Base-by-base conservation (phyloP, 2,888 invertebrate species). In the Sesamia inferens region DNA sequence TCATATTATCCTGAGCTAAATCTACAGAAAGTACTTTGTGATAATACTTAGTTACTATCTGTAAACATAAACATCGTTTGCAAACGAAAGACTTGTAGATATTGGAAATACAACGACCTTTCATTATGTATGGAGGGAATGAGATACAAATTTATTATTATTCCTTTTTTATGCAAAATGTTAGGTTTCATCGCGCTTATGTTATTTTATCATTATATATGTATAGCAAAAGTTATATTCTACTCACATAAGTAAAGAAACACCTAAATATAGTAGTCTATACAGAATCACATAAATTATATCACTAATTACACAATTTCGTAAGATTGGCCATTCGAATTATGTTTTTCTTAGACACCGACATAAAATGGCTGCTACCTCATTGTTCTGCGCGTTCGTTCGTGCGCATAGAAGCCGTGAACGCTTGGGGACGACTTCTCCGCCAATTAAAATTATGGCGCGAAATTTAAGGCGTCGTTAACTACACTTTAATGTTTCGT, bases 301-400 rank as follows among this genome's bases (percentile, higher is more conserved):
- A 94, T 91, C 96, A 96, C 96, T 96, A 96, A 96, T 96, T 96
- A 96, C 96, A 96, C 95, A 95, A 96, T 96, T 96, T 95, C 89
- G 94, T 93, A 96, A 96, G 95, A 96, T 96, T 96, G 96, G 96
- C 96, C 96, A 96, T 96, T 96, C 96, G 96, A 95, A 96, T 96
- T 95, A 96, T 96, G 96, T 96, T 96, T 96, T 96, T 96, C 95
- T 96, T 96, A 94, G 94, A 94, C 96, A 96, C 96, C 95, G 95
- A 96, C 94, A 96, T 96, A 96, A 96, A 96, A 96, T 96, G 96
- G 96, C 96, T 95, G 96, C 96, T 96, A 96, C 95, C 96, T 96
- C 96, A 96, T 96, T 96, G 96, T 96, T 96, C 96, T 96, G 96
- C 96, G 96, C 96, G 96, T 93, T 96, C 95, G 96, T 95, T 96